These are phyloP conservation scores for Leptopilina boulardi DNA, from an alignment of 1,140 invertebrate species.

Conservation along the genomic window DNA sequence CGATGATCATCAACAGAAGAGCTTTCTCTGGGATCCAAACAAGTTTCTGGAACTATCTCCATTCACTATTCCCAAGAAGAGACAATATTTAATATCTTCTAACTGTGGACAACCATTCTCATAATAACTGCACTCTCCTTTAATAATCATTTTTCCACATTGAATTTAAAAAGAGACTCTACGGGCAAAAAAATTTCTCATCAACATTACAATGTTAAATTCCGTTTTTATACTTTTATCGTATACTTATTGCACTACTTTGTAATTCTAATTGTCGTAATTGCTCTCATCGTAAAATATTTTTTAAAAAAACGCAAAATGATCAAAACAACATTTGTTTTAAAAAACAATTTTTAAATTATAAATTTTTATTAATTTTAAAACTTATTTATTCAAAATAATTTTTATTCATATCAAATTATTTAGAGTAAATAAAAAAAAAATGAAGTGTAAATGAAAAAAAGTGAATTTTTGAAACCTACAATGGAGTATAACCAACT, in stretches of 20 bases:
- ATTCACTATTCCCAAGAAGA: conserved; percentile 3
- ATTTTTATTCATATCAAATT: no score
- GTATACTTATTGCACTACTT: no score
- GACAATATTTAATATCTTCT: conserved; percentile 12
- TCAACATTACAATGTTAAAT: conserved; percentile 7
- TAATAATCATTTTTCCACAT: background rate
- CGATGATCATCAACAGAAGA: background rate
- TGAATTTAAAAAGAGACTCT: background rate
- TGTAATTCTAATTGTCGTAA: background rate
- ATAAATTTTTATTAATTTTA: no score
- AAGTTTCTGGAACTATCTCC: conserved; percentile 19
- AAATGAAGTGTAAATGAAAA: no score
- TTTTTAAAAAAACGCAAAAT: no score
- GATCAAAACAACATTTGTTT: no score
- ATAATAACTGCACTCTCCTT: conserved; percentile 27
- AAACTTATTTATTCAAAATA: no score
- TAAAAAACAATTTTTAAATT: no score
- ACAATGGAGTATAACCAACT: no score
- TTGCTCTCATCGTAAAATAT: background rate
- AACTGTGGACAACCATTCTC: conserved; percentile 12
- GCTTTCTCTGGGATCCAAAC: conserved; percentile 4
- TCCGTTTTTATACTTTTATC: background rate
- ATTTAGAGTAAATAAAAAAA: background rate
- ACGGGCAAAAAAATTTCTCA: background rate
- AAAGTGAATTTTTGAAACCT: background rate